Evolutionary conservation across 2,888 invertebrate genomes (phyloP), one percentile per base, ranked within the genome.

Genomic region (Amphimallon solstitiale): DNA sequence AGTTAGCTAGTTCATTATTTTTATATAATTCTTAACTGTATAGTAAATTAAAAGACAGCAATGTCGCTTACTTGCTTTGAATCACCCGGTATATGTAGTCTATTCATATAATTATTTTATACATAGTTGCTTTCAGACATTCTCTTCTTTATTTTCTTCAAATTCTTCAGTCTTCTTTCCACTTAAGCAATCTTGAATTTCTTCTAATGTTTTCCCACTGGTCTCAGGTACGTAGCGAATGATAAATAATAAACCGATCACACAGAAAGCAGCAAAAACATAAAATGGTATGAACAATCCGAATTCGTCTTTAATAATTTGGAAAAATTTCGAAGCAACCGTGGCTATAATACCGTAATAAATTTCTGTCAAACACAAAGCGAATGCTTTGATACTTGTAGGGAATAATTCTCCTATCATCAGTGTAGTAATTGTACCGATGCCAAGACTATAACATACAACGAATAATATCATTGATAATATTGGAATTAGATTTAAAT

Each of bases 171-270:
- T 17, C 52, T 52, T 5, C 4, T 65, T 72, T 5, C 87, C 85
- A 71, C 85, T 84, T 3, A 91, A 81, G 62, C 87, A 85, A 17
- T 86, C 85, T 76, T 91, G 90, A 74, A 91, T 91, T 75, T 88
- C 86, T 54, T 89, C 85, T 75, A 91, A 85, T 1, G 89, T 89
- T 75, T 89, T 90, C 63, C 90, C 89, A 78, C 89, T 90, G 1
- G 90, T 90, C 81, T 91, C 91, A 1, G 90, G 90, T 14, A 91
- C 85, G 70, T 85, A 80, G 17, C 86, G 78, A 56, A 85, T 72
- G 74, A 90, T 87, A 78, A 88, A 89, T 69, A 87, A 79, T 54
- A 90, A 81, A 0, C 89, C 89, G 62, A 88, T 65, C 19, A 88
- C 77, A 10, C 88, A 88, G 76, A 86, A 88, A 12, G 82, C 75